Conservation (phyloP, 2,113 vertebrate species). For the Campylomormyrus tamandua region DNA sequence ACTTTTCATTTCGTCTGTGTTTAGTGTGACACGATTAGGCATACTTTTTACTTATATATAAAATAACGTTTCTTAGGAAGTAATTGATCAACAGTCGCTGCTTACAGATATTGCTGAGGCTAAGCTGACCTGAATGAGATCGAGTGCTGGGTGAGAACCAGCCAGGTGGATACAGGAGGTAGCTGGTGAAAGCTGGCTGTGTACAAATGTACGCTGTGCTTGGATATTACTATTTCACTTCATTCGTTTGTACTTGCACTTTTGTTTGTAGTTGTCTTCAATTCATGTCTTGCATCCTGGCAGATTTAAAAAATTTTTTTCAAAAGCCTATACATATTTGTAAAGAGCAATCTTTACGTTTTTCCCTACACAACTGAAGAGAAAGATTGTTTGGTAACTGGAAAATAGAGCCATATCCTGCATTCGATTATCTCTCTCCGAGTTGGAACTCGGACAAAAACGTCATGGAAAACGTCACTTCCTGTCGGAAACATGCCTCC, state of each 20-base stretch:
- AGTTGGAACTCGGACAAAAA: no score
- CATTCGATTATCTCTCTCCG: no score
- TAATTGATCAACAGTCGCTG: not conserved
- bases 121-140: not conserved
- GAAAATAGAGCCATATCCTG: not conserved
- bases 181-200: not conserved
- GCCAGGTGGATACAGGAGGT: not conserved
- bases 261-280: not conserved
- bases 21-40: not conserved
- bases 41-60: not conserved
- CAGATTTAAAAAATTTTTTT: not conserved
- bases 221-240: not conserved
- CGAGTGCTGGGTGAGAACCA: not conserved
- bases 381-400: not conserved
- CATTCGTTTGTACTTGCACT: not conserved
- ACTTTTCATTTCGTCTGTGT: not conserved
- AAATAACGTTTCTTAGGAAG: not conserved
- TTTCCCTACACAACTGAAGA: not conserved
- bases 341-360: not conserved
- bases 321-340: not conserved
- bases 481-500: no score
- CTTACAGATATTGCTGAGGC: not conserved
- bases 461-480: no score
- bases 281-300: not conserved
- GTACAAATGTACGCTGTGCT: not conserved